Evolutionary conservation across 2,797 vertebrate genomes (phyloP), one percentile per base, ranked within the genome.

Genomic region (Sebastes glaucus): DNA sequence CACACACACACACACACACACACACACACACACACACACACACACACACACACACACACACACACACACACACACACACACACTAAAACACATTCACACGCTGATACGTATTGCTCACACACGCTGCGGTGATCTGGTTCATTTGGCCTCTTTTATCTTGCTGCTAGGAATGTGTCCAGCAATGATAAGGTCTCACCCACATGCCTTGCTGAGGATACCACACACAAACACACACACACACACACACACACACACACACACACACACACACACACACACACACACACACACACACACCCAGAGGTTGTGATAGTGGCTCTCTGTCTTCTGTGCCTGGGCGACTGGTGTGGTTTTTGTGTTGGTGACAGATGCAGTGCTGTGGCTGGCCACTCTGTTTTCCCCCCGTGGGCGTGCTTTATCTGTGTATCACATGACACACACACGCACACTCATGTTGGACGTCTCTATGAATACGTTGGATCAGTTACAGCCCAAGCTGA

Each of bases 121-220:
- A 79, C 60, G 13, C 27, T 69, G 79, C 62, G 60, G 87, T 92
- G 89, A 91, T 94, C 85, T 88, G 87, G 74, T 92, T 93, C 86
- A 88, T 94, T 94, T 95, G 87, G 88, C 91, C 90, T 91, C 92
- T 83, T 95, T 92, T 95, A 95, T 95, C 93, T 91, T 93, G 78
- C 84, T 90, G 88, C 85, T 85, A 92, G 89, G 94, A 94, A 93
- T 93, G 92, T 93, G 85, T 90, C 92, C 91, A 88, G 80, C 84
- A 83, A 86, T 87, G 94, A 95, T 95, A 94, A 95, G 90, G 85
- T 93, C 85, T 84, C 81, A 61, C 64, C 78, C 68, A 72, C 83
- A 80, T 68, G 63, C 69, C 49, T 70, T 89, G 57, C 73, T 72
- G 65, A 83, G 65, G 74, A 28, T 38, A 68, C 56, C 53, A 46